Evolutionary conservation across 2,888 invertebrate genomes (phyloP), one percentile per base, ranked within the genome.

Genomic region (Xylota segnis): DNA sequence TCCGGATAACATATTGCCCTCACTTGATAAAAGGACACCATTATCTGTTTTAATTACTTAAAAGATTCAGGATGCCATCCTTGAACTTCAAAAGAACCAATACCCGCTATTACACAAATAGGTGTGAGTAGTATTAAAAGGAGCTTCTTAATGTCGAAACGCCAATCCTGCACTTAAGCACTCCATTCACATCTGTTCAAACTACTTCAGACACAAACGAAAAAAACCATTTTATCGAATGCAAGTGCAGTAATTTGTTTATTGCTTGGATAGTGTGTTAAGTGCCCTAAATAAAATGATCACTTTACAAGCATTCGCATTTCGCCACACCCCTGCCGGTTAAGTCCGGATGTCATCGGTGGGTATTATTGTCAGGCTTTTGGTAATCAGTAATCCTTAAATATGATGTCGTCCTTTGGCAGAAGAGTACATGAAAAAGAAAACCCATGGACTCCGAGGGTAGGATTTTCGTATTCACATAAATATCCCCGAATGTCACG

Each of bases 201-300:
- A 65, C 23, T 56, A 14, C 23, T 61, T 63, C 45, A 50, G n/a
- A 71, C 56, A 47, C 45, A 50, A 10, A 71, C 56, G 40, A 58
- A 40, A 18, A 18, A 56, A 91, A 90, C 91, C 90, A 90, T 91
- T 91, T 91, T 89, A 91, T 89, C 90, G 89, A 89, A 90, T 91
- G 91, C 91, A 91, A 91, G 91, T 91, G 91, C 91, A 91, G 90
- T 91, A 91, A 91, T 91, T 91, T 91, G 91, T 91, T 91, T 91
- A 91, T 90, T 89, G 90, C 89, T 89, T 89, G 82, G 59, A 66
- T 71, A 76, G 76, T 76, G 90, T 90, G 91, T 90, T 91, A 91
- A 91, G 91, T 91, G 91, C 91, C 91, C 89, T 89, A 89, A 90
- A 91, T 89, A 90, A 90, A 90, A 91, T 90, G 90, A 91, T 90